phyloP scores from a whole-genome alignment of 2,797 vertebrate species.

The Molossus alvarezi region DNA sequence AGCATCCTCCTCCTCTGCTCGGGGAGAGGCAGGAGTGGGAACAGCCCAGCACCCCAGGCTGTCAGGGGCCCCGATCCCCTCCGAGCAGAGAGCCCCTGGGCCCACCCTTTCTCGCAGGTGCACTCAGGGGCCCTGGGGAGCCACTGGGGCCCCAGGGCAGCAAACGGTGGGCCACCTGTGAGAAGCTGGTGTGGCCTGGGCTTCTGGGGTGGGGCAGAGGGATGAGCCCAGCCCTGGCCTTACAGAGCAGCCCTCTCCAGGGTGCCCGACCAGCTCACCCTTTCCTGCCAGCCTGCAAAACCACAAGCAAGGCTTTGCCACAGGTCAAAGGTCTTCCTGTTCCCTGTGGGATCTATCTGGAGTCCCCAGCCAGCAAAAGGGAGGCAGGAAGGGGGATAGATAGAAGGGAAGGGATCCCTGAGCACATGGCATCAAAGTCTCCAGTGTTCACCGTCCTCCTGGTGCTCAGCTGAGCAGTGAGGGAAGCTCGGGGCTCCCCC shows the following conservation, averaged over 20 bases:
- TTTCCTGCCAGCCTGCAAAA: constrained; percentile 21
- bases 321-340: constrained; percentile 56
- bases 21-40: neutral
- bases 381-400: neutral
- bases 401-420: neutral
- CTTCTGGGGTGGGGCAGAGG: neutral
- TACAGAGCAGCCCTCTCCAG: neutral
- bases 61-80: neutral
- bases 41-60: neutral
- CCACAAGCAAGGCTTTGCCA: neutral
- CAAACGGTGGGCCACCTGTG: neutral
- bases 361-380: neutral
- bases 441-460: neutral
- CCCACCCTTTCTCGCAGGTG: neutral
- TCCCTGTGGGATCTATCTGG: neutral
- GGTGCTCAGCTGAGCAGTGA: neutral
- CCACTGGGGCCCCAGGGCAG: neutral
- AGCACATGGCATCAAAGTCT: neutral
- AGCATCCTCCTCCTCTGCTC: neutral
- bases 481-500: neutral
- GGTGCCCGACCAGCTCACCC: neutral
- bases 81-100: neutral
- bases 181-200: neutral
- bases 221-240: neutral
- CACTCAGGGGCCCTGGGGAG: neutral